Base-by-base conservation (phyloP, 2,113 vertebrate genomes). In the Cryptomyrus ogoouensis region DNA sequence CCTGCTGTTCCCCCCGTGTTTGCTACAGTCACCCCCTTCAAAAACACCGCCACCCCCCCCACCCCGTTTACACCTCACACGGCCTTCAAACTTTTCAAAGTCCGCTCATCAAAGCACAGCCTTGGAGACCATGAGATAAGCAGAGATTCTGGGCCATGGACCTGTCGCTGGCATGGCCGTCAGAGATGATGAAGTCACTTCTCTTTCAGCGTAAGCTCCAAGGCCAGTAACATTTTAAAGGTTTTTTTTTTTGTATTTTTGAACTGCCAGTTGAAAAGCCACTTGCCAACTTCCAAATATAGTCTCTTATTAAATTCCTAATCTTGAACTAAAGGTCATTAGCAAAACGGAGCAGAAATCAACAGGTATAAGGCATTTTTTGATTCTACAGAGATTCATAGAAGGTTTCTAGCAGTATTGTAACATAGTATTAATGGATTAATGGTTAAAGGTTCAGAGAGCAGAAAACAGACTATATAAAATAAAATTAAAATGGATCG, bases 41-140 rank as follows among this genome's bases (percentile, higher is more conserved):
- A 31, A 70, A 70, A 27, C 42, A 74, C n/a, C n/a, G 21, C 62
- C 12, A 0, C 19, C 19, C 24, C 5, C 19, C 24, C 5, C 2
- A 15, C 86, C 39, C 35, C 89, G 12, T 35, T 44, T 56, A 47
- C 47, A 42, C 39, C 42, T 7, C n/a, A 46, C 13, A 56, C 2
- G 74, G 24, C 49, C 74, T 87, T 50, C 85, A 87, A 87, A 56
- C 85, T 53, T 53, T 87, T 87, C 49, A 87, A 87, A 56, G 50
- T 31, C 44, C 5, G 5, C 85, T 87, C 85, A 53, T 87, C 85
- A 87, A 87, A 87, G 85, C 24, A 13, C 85, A 27, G 31, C 85
- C 85, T 87, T 87, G 85, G 49, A 53, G 50, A 53, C 49, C 47
- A 53, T 24, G 15, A 53, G 85, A 87, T 87, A 87, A 87, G 85